A percentile compares a stretch with the other conserved stretches of the same genome.
phyloP scores from a whole-genome alignment of 2,797 vertebrate species.

The Betta splendens region DNA sequence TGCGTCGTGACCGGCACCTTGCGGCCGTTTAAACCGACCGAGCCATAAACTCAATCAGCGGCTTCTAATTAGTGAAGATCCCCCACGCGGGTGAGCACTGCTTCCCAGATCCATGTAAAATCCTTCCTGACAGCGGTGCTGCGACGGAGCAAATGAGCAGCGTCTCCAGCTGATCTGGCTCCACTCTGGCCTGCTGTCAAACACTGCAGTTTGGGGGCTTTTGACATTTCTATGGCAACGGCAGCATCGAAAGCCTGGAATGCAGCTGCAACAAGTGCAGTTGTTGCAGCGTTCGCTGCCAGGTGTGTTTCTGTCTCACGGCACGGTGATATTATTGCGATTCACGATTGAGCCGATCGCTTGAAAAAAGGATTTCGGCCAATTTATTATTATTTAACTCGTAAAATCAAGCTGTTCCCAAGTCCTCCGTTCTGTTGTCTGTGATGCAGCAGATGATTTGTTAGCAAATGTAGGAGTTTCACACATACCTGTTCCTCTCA shows the following conservation, averaged over 20 bases:
- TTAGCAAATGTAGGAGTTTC: constrained; percentile 57
- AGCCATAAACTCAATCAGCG: neutral
- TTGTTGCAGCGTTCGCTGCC: constrained; percentile 14
- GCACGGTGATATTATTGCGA: neutral
- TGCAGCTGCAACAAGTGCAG: neutral
- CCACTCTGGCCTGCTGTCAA: constrained; percentile 8
- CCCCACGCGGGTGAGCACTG: neutral
- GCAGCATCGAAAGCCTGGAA: constrained; percentile 4
- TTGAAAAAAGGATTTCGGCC: too few relatives aligned
- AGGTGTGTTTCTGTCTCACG: constrained; percentile 3
- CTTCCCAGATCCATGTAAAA: constrained; percentile 2
- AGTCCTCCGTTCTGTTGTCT: neutral
- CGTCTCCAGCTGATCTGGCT: constrained; percentile 9
- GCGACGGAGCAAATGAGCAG: constrained; percentile 14
- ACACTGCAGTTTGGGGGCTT: constrained; percentile 4
- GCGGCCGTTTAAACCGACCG: too few relatives aligned
- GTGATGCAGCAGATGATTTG: constrained; percentile 17
- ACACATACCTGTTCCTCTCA: constrained; percentile 58
- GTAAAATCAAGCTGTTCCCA: neutral
- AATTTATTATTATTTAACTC: neutral
- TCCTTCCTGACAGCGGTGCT: neutral
- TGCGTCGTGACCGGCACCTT: too few relatives aligned
- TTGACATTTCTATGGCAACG: constrained; percentile 40
- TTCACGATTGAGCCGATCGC: neutral
- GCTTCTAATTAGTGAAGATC: neutral